Conservation (phyloP, 1,140 invertebrate species). For the Drosophila pruinosa region DNA sequence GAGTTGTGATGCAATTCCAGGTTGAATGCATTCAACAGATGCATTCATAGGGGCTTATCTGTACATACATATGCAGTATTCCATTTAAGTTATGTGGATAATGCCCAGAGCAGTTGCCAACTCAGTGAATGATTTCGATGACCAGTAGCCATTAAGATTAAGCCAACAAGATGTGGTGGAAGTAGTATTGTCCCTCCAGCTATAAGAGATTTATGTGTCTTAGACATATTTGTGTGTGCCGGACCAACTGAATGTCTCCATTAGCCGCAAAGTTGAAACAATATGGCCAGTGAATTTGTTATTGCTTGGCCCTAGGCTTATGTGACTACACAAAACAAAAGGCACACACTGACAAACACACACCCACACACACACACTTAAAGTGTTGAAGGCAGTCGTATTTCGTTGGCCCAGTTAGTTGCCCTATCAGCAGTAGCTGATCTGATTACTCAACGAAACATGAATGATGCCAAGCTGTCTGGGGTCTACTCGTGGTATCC, state of each 20-base stretch:
- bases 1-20: conserved; percentile 41
- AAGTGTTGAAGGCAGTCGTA: conserved; percentile 26
- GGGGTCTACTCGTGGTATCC: not conserved
- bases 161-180: not conserved
- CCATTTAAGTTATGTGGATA: conserved; percentile 1
- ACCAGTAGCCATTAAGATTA: conserved; percentile 17
- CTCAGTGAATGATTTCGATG: conserved; percentile 12
- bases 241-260: conserved; percentile 8
- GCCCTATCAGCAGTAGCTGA: conserved; percentile 37
- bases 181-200: not conserved
- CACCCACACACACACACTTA: too few species aligned
- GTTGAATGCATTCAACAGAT: conserved; percentile 16
- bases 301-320: conserved; percentile 6
- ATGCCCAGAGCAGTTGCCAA: not conserved
- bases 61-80: too few species aligned
- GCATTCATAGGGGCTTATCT: conserved; percentile 10
- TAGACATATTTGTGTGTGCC: not conserved
- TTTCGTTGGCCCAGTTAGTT: conserved; percentile 43
- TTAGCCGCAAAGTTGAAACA: conserved; percentile 38
- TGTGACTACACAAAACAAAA: not conserved
- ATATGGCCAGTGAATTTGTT: conserved; percentile 31
- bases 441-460: conserved; percentile 57
- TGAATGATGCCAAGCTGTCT: conserved; percentile 39
- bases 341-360: too few species aligned
- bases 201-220: conserved; percentile 25